These are phyloP conservation scores for Cheirogaleus major DNA, from an alignment of 2,797 vertebrate genomes.

Conservation along the genomic window DNA sequence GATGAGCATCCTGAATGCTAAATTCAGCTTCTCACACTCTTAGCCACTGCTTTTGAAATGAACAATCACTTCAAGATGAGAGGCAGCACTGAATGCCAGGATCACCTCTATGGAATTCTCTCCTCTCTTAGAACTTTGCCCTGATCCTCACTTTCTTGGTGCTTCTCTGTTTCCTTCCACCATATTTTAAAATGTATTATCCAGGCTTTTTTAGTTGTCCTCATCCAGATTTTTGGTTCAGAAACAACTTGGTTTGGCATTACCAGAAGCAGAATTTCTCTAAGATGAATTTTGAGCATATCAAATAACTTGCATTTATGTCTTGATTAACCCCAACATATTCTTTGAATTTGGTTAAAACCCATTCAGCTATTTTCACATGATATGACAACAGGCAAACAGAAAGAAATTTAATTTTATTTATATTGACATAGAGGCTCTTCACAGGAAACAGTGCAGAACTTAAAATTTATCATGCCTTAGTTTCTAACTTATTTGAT, in stretches of 20 bases:
- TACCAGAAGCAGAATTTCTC: neutral
- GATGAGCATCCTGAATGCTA: neutral
- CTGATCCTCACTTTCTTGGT: neutral
- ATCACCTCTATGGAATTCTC: neutral
- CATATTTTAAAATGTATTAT: neutral
- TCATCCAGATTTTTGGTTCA: neutral
- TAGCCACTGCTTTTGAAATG: neutral
- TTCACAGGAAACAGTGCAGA: neutral
- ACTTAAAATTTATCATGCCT: neutral
- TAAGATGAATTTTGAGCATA: neutral
- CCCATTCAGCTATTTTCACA: neutral
- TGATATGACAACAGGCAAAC: neutral
- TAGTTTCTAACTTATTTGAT: neutral
- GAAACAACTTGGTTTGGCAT: neutral
- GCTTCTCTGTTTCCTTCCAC: neutral
- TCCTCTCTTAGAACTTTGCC: neutral
- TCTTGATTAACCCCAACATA: neutral
- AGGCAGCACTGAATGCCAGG: neutral
- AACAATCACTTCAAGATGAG: neutral
- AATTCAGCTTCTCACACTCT: neutral
- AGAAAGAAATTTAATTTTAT: neutral
- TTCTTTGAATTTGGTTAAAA: neutral
- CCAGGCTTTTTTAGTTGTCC: neutral
- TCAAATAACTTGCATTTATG: neutral
- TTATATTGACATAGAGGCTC: neutral